These are phyloP conservation scores for Pterocles gutturalis DNA, from an alignment of 2,113 vertebrate species.

Conservation along the genomic window DNA sequence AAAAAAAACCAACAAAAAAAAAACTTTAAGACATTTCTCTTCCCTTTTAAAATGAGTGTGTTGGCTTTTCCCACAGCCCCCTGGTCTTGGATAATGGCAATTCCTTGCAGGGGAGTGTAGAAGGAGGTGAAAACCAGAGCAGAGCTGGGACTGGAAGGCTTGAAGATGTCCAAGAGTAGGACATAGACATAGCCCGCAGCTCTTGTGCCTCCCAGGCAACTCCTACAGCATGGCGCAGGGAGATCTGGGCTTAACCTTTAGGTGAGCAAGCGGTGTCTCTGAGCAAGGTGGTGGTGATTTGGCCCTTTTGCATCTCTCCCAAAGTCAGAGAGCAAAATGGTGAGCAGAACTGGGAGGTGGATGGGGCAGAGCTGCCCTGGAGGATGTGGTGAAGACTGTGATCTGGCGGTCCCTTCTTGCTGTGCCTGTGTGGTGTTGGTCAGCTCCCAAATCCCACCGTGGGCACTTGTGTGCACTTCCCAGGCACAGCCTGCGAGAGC, in stretches of 20 bases:
- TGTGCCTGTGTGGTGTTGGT: rapidly evolving
- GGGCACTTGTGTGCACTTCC: neutral
- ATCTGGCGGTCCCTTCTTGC: neutral
- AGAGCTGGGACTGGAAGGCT: neutral
- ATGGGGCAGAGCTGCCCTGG: neutral
- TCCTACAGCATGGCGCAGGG: neutral
- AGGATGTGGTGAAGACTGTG: rapidly evolving
- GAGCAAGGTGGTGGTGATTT: neutral
- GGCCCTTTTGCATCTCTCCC: neutral
- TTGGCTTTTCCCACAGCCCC: neutral
- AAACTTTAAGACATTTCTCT: neutral
- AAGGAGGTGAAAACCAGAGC: neutral
- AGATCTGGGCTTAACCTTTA: neutral
- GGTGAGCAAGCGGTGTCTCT: neutral
- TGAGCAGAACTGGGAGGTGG: neutral
- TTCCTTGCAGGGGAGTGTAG: neutral
- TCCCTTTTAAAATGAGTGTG: neutral
- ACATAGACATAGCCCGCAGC: rapidly evolving
- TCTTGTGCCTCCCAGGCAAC: neutral
- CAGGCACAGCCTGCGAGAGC: neutral
- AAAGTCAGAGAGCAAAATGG: neutral
- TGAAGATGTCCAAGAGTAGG: neutral
- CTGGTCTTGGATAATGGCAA: neutral
- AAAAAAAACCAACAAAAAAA: neutral
- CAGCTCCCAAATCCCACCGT: neutral